A percentile compares a stretch with the other conserved stretches of the same genome.
Conservation (phyloP, 2,113 vertebrate genomes). For the Haemorhous mexicanus region DNA sequence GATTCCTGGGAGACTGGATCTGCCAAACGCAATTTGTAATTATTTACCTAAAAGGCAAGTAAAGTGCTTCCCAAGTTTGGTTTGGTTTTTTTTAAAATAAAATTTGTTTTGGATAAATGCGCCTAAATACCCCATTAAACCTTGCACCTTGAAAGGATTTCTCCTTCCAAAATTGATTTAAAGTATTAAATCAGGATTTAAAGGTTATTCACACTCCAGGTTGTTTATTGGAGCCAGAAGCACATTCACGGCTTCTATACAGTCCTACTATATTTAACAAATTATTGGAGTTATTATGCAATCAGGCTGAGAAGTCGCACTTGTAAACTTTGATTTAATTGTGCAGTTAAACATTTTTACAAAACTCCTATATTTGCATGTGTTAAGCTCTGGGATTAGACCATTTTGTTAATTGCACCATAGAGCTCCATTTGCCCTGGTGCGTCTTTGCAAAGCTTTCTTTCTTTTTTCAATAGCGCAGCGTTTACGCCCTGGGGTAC, state of each 20-base stretch:
- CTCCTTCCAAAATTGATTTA: conserved; percentile 80
- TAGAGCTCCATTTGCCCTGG: conserved; percentile 90
- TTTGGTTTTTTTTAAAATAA: conserved; percentile 22
- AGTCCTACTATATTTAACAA: conserved; percentile 86
- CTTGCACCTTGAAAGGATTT: conserved; percentile 75
- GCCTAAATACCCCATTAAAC: conserved; percentile 80
- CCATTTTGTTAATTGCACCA: conserved; percentile 99
- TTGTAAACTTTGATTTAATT: conserved; percentile 98
- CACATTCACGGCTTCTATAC: conserved; percentile 76
- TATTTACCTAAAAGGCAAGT: conserved; percentile 67
- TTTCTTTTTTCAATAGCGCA: conserved; percentile 95
- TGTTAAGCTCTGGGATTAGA: conserved; percentile 97
- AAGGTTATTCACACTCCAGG: conserved; percentile 83
- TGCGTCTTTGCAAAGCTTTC: conserved; percentile 92
- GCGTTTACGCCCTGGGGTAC: conserved; percentile 97
- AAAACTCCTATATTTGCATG: conserved; percentile 99
- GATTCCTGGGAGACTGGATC: background rate
- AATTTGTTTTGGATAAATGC: conserved; percentile 82
- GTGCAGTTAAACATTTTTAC: conserved; percentile 99
- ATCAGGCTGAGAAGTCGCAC: conserved; percentile 86
- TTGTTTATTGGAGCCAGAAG: conserved; percentile 74
- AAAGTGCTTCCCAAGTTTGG: conserved; percentile 60
- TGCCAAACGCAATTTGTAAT: conserved; percentile 56
- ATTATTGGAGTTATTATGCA: conserved; percentile 89
- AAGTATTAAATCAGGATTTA: conserved; percentile 86